Percentiles rank a stretch among this genome's conserved stretches.
Conservation (phyloP, 2,113 vertebrate species). For the Spheniscus mendiculus region DNA sequence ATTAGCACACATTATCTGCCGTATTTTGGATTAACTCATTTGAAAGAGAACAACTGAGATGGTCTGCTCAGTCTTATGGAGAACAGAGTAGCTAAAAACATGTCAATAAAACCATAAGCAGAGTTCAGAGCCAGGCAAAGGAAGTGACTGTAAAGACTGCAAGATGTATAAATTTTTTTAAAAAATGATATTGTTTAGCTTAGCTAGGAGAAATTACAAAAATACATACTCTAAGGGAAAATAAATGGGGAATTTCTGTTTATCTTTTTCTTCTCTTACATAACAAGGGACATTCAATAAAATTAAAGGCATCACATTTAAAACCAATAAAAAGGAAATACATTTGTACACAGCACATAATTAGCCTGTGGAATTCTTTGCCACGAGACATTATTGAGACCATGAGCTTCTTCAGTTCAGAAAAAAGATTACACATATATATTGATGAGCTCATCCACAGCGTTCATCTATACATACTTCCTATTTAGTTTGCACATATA, state of each 20-base stretch:
- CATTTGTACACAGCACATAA: conserved; percentile 45
- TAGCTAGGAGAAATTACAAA: not conserved
- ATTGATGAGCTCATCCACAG: conserved; percentile 58
- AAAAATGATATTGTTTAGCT: not conserved
- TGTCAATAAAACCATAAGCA: not conserved
- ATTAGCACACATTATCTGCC: not conserved
- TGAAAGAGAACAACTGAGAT: not conserved
- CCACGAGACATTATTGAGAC: conserved; percentile 20
- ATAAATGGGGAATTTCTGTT: not conserved
- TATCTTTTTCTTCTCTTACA: not conserved
- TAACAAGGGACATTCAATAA: conserved; percentile 43
- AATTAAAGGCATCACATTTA: conserved; percentile 60
- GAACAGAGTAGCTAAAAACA: not conserved
- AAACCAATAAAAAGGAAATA: conserved; percentile 58
- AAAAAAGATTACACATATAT: conserved; percentile 36
- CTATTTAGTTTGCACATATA: not conserved
- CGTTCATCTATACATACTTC: not conserved
- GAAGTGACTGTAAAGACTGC: not conserved
- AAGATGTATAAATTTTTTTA: not conserved
- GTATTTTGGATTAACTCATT: not conserved
- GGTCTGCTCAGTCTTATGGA: not conserved
- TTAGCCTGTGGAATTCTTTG: not conserved
- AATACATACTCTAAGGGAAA: not conserved
- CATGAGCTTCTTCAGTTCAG: not conserved
- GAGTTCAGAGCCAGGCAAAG: conserved; percentile 1